Evolutionary conservation across 2,113 vertebrate genomes (phyloP), one percentile per base, ranked within the genome.

Genomic region (Erythrocercus mccallii): DNA sequence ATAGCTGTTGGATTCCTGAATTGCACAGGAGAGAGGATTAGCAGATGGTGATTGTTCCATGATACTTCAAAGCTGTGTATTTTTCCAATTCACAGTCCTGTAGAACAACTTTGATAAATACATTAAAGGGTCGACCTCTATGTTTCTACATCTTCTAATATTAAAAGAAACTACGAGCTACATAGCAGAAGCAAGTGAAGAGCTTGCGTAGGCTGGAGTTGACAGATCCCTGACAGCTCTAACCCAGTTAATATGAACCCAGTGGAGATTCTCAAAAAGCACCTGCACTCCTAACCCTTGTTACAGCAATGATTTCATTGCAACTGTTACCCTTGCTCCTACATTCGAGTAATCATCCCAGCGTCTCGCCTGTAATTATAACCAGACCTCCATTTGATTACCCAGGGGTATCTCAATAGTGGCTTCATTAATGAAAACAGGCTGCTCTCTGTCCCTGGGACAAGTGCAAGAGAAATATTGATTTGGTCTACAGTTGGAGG

Each of bases 371-470:
- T 60, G 8, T 94, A 93, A 96, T 95, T 96, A 62, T 37, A 91
- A 90, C 47, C 94, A 95, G 94, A 74, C 31, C 72, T 78, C 38
- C 44, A 54, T 88, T 53, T 96, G 88, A 88, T 94, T 96, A 88
- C 64, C 56, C 92, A 94, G 76, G 51, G n/a, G 68, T 93, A 89
- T 81, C 92, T 95, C 60, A 82, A 90, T 65, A 88, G 81, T 88
- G 68, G 62, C 78, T 95, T 94, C 64, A 90, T 90, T 94, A 94
- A 88, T 81, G 88, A 86, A 95, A 96, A 92, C 70, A 72, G 42
- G 30, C 83, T 95, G 91, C 21, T 65, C 53, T 53, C 48, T 86
- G 51, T 90, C 71, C 74, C 44, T 81, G 71, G 58, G 88, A 94
- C 74, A 96, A 94, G 87, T 95, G 94, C 56, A 94, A 70, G 20